Percentiles rank a stretch among this genome's conserved stretches.
phyloP scores from a whole-genome alignment of 2,888 invertebrate species.

The Crematogaster levior region DNA sequence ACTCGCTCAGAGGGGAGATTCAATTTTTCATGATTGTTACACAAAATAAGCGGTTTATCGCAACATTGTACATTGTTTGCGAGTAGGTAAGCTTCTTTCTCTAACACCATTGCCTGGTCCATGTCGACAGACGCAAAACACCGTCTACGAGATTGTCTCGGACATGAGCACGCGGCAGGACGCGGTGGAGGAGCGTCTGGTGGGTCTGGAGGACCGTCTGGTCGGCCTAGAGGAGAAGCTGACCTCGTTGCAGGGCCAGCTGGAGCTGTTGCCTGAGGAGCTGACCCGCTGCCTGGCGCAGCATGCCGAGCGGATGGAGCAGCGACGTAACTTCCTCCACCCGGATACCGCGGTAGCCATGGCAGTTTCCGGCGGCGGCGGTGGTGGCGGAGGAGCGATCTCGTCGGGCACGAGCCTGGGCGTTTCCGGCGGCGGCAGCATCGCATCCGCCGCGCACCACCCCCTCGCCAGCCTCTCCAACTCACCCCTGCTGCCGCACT shows the following conservation, averaged over 20 bases:
- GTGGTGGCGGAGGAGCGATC: conserved; percentile 88
- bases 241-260: conserved; percentile 93
- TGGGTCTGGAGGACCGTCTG: conserved; percentile 96
- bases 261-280: conserved; percentile 94
- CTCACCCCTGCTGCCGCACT: conserved; percentile 84
- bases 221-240: conserved; percentile 97
- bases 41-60: neutral
- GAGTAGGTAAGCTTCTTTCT: conserved; percentile 42
- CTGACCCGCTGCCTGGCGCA: conserved; percentile 92
- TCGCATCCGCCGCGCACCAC: conserved; percentile 76
- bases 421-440: conserved; percentile 74
- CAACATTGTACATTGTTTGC: neutral
- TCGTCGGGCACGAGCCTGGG: conserved; percentile 85
- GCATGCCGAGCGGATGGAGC: conserved; percentile 92
- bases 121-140: conserved; percentile 95
- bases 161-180: conserved; percentile 98
- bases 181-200: conserved; percentile 96
- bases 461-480: conserved; percentile 80
- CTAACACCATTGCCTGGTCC: conserved; percentile 84
- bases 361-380: conserved; percentile 86
- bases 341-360: conserved; percentile 92
- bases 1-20: neutral
- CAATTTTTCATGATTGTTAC: neutral
- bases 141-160: conserved; percentile 98
- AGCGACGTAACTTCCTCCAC: conserved; percentile 94